Percentiles rank a stretch among this genome's conserved stretches.
Evolutionary conservation across 2,113 vertebrate species (phyloP).

Genomic region (Elachura formosa): DNA sequence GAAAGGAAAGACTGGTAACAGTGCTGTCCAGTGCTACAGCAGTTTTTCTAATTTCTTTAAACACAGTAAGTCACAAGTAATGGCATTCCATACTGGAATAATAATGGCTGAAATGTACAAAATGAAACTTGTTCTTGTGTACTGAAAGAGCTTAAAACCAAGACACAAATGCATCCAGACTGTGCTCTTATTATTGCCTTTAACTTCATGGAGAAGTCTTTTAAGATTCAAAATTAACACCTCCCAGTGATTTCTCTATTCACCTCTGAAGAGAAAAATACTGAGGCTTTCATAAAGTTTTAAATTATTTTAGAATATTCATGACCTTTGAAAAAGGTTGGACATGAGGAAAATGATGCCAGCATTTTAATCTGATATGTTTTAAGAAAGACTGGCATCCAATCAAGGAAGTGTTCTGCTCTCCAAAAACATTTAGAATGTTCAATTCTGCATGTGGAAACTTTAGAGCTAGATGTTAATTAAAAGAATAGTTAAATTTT

Average conservation of each 20-base stretch:
- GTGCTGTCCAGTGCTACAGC: not conserved
- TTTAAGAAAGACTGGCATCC: not conserved
- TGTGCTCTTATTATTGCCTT: not conserved
- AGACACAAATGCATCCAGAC: not conserved
- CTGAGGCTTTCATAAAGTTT: not conserved
- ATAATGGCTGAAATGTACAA: not conserved
- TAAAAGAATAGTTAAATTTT: not conserved
- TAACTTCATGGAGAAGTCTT: accelerated
- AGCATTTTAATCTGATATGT: not conserved
- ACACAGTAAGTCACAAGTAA: not conserved
- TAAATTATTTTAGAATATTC: not conserved
- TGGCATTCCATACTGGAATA: not conserved
- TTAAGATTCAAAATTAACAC: not conserved
- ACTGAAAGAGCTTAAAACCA: not conserved
- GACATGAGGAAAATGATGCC: not conserved
- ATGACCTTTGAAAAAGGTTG: not conserved
- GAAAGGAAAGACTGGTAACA: not conserved
- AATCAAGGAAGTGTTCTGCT: not conserved
- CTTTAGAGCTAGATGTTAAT: not conserved
- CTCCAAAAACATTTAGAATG: not conserved
- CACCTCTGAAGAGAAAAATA: not conserved
- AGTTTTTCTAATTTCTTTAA: not conserved
- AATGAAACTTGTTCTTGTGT: not conserved
- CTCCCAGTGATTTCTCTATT: too few species aligned
- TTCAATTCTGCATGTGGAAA: not conserved